Conservation (phyloP, 2,888 invertebrate species). For the Luffia ferchaultella region DNA sequence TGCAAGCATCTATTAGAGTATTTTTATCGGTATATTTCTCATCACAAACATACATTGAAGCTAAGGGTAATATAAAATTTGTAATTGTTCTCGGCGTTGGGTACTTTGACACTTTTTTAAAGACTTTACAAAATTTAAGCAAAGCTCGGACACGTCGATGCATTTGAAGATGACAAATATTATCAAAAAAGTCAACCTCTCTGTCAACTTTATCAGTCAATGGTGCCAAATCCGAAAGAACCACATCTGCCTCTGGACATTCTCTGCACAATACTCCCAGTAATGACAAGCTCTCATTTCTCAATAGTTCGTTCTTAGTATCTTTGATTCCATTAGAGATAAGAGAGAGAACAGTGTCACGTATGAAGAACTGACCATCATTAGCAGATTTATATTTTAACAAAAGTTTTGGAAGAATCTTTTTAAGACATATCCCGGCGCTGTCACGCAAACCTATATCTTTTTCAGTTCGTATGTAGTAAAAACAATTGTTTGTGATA, state of each 20-base stretch:
- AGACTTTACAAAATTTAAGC: conserved; percentile 74
- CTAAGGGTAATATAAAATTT: conserved; percentile 86
- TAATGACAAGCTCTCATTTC: conserved; percentile 81
- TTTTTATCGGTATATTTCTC: conserved; percentile 81
- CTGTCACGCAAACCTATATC: conserved; percentile 86
- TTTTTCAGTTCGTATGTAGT: conserved; percentile 77
- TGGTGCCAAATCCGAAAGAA: conserved; percentile 74
- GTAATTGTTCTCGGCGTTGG: conserved; percentile 77
- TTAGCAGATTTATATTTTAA: conserved; percentile 57
- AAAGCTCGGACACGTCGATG: conserved; percentile 88
- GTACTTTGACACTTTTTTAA: conserved; percentile 66
- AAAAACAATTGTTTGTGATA: conserved; percentile 84
- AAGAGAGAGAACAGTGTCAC: conserved; percentile 76
- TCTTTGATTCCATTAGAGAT: conserved; percentile 77
- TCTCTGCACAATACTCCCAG: conserved; percentile 80
- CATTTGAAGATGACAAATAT: conserved; percentile 86
- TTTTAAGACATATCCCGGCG: conserved; percentile 77
- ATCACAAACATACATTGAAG: conserved; percentile 80
- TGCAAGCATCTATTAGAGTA: conserved; percentile 83
- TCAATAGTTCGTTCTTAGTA: conserved; percentile 73
- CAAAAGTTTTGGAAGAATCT: conserved; percentile 71
- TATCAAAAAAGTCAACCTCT: conserved; percentile 95
- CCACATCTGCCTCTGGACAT: conserved; percentile 74
- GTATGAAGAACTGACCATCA: conserved; percentile 74
- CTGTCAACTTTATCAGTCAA: conserved; percentile 75